Percentiles rank a stretch among this genome's conserved stretches.
phyloP scores from a whole-genome alignment of 1,140 invertebrate genomes.

The Lysiphlebus fabarum region DNA sequence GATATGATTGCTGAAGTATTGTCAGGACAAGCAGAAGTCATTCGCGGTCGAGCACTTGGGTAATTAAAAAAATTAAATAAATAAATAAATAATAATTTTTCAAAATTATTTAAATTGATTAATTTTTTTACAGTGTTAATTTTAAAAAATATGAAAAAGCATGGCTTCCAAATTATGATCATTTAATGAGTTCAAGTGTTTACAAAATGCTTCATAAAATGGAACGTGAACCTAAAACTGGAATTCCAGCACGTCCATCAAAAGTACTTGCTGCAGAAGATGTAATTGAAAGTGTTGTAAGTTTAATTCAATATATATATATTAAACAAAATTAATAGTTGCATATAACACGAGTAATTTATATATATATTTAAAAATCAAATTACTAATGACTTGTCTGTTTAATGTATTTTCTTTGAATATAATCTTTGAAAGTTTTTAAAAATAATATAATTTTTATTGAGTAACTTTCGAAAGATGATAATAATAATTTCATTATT shows the following conservation, averaged over 20 bases:
- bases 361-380: not conserved
- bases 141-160: conserved; percentile 74
- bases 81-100: too few relatives aligned
- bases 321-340: not conserved
- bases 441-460: too few relatives aligned
- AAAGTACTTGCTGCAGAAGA: conserved; percentile 67
- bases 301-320: conserved; percentile 22
- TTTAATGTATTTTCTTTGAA: too few relatives aligned
- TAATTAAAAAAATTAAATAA: not conserved
- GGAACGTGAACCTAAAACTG: conserved; percentile 62
- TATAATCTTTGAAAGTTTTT: too few relatives aligned
- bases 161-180: conserved; percentile 62
- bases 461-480: too few relatives aligned
- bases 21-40: conserved; percentile 71
- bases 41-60: conserved; percentile 73
- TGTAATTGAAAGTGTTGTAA: conserved; percentile 49
- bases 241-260: conserved; percentile 63
- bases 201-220: conserved; percentile 72
- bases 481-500: too few relatives aligned
- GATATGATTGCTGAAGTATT: conserved; percentile 74
- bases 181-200: conserved; percentile 70
- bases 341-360: not conserved
- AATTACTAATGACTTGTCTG: not conserved
- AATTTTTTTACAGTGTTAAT: conserved; percentile 64
- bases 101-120: conserved; percentile 18